A percentile compares a stretch with the other conserved stretches of the same genome.
These are phyloP conservation scores for Clarias pachynema DNA, from an alignment of 2,797 vertebrate genomes.

Conservation along the genomic window DNA sequence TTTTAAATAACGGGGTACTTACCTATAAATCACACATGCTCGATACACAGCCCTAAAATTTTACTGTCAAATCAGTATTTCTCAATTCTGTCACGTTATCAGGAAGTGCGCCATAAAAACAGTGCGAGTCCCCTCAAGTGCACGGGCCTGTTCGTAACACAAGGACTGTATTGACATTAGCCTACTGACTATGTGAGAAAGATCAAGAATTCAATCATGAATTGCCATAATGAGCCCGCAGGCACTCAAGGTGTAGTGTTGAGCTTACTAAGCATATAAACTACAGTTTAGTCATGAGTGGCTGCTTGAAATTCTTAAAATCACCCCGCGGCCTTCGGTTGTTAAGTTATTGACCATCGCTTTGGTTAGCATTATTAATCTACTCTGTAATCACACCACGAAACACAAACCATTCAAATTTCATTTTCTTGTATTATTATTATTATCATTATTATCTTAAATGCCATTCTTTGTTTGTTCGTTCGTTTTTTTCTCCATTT, in stretches of 20 bases:
- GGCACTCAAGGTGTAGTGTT: slow-evolving; percentile 1
- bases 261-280: slow-evolving; percentile 20
- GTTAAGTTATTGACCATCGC: slow-evolving; percentile 5
- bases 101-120: slow-evolving; percentile 43
- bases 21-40: slow-evolving; percentile 48
- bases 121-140: slow-evolving; percentile 5
- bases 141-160: neutral
- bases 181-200: slow-evolving; percentile 4
- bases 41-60: slow-evolving; percentile 36
- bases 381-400: slow-evolving; percentile 13
- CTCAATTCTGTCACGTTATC: slow-evolving; percentile 42
- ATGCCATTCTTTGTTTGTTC: neutral
- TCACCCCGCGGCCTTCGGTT: neutral
- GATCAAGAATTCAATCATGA: slow-evolving; percentile 31
- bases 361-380: slow-evolving; percentile 7
- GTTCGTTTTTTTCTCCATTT: neutral
- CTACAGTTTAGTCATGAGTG: slow-evolving; percentile 11
- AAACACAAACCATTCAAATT: slow-evolving; percentile 13
- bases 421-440: neutral
- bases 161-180: neutral
- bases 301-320: slow-evolving; percentile 17
- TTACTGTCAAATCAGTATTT: slow-evolving; percentile 44
- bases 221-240: slow-evolving; percentile 2
- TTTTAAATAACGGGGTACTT: slow-evolving; percentile 50
- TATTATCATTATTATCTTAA: neutral